Percentiles rank a stretch among this genome's conserved stretches.
Evolutionary conservation across 2,113 vertebrate species (phyloP).

Genomic region (Heliornis fulica): DNA sequence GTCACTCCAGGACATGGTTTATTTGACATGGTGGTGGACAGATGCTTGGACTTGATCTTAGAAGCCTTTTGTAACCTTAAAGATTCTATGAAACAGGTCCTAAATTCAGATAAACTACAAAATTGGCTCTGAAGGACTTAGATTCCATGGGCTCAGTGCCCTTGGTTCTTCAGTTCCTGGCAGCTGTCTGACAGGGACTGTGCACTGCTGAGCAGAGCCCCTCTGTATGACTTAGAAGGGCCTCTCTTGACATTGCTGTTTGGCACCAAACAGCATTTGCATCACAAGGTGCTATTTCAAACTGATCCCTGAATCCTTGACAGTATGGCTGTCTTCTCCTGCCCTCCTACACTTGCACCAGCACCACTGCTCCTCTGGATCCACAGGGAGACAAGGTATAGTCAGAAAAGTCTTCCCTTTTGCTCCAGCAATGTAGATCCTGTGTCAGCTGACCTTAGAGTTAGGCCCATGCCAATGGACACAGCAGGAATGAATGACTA

Average conservation of each 20-base stretch:
- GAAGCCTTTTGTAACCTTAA: too few relatives aligned
- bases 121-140: neutral
- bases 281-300: neutral
- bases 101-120: neutral
- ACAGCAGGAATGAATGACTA: neutral
- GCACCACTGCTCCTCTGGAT: neutral
- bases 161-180: neutral
- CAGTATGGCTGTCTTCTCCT: neutral
- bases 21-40: too few relatives aligned
- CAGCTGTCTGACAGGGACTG: neutral
- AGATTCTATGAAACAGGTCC: neutral
- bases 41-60: too few relatives aligned
- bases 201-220: neutral
- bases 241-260: neutral
- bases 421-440: neutral
- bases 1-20: too few relatives aligned
- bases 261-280: neutral
- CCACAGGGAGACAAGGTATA: neutral
- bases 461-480: neutral
- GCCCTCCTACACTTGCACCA: neutral
- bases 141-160: neutral
- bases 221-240: neutral
- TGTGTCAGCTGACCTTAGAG: neutral
- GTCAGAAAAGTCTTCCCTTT: neutral
- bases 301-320: neutral